Percentiles rank a stretch among this genome's conserved stretches.
These are phyloP conservation scores for Scaptomyza parva DNA, from an alignment of 2,888 invertebrate genomes.

Conservation along the genomic window DNA sequence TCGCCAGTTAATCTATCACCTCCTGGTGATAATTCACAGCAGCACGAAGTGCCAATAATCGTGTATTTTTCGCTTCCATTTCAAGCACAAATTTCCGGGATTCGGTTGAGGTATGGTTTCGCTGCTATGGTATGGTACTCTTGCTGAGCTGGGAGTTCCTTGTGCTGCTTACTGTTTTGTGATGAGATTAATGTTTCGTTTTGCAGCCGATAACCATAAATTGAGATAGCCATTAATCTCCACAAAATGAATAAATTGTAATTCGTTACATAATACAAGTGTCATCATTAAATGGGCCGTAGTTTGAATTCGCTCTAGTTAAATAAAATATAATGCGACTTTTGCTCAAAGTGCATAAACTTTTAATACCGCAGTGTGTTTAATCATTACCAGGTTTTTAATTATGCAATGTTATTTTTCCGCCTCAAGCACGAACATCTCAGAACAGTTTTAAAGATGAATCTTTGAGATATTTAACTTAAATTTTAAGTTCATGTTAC, in stretches of 20 bases:
- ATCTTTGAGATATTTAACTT: too few relatives aligned
- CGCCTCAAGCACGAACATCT: too few relatives aligned
- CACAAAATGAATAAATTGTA: constrained; percentile 76
- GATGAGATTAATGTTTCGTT: constrained; percentile 88
- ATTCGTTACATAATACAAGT: constrained; percentile 55
- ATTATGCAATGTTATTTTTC: too few relatives aligned
- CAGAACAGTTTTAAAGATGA: too few relatives aligned
- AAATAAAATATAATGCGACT: not conserved
- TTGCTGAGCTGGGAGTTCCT: constrained; percentile 92
- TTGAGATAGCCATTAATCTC: constrained; percentile 86
- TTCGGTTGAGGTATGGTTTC: constrained; percentile 94
- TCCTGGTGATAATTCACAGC: constrained; percentile 93
- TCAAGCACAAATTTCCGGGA: constrained; percentile 91
- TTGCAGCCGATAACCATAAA: constrained; percentile 88
- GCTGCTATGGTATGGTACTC: constrained; percentile 95
- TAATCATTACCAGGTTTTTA: too few relatives aligned
- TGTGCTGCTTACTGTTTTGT: constrained; percentile 89
- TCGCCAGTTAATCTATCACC: constrained; percentile 87
- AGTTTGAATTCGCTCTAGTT: constrained; percentile 25
- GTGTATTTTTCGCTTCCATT: constrained; percentile 87
- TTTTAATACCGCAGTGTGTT: too few relatives aligned
- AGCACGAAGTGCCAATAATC: constrained; percentile 87
- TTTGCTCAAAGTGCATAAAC: too few relatives aligned
- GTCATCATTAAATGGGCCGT: constrained; percentile 14
- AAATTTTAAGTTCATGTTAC: too few relatives aligned